phyloP scores from a whole-genome alignment of 2,113 vertebrate species.

The Candoia aspera region DNA sequence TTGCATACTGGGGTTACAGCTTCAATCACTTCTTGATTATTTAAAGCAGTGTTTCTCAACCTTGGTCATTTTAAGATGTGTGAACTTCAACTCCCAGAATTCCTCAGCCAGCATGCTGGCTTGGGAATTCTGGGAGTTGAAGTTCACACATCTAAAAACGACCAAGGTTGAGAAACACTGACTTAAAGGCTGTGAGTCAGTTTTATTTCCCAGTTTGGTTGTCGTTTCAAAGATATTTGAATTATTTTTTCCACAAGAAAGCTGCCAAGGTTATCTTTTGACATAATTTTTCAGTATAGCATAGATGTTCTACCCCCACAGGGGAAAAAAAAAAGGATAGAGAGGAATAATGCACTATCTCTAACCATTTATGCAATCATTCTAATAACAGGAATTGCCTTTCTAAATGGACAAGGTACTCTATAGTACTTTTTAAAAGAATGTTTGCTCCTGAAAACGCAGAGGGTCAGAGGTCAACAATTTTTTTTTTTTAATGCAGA shows the following conservation, averaged over 20 bases:
- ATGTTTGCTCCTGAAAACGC: constrained; percentile 52
- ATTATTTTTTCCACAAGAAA: constrained; percentile 57
- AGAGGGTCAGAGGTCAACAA: constrained; percentile 35
- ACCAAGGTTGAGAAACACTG: no score
- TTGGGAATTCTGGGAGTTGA: no score
- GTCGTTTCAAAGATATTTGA: constrained; percentile 60
- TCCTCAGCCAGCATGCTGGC: no score
- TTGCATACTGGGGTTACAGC: constrained; percentile 58
- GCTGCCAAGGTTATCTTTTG: constrained; percentile 60
- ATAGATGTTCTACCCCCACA: constrained; percentile 32
- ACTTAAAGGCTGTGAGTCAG: constrained; percentile 67
- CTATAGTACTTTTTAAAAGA: background rate
- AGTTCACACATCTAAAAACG: no score
- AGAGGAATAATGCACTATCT: constrained; percentile 51
- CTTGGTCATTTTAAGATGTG: no score
- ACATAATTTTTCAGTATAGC: constrained; percentile 57
- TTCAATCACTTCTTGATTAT: constrained; percentile 65
- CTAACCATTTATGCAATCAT: constrained; percentile 59
- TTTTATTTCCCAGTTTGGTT: constrained; percentile 58
- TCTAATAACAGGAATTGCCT: constrained; percentile 61
- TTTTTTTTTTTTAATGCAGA: constrained; percentile 49
- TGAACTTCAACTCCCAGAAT: no score
- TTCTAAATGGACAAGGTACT: constrained; percentile 53
- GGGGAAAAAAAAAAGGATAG: constrained; percentile 35
- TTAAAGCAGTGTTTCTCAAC: constrained; percentile 49